Percentiles rank a stretch among this genome's conserved stretches.
These are phyloP conservation scores for Drosophila infuscata DNA, from an alignment of 2,888 invertebrate species.

Conservation along the genomic window DNA sequence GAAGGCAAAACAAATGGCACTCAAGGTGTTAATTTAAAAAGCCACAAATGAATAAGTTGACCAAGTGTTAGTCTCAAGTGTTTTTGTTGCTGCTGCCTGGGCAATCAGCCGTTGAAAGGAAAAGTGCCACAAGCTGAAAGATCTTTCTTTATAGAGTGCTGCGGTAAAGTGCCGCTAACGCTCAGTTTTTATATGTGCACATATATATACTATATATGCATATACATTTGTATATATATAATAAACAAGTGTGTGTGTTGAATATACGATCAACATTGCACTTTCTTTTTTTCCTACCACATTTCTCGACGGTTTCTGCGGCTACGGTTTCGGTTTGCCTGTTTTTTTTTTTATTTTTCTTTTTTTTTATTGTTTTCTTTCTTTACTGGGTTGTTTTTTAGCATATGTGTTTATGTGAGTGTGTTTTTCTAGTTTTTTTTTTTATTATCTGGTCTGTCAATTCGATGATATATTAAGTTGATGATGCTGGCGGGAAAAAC, in stretches of 20 bases:
- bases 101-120: slow-evolving; percentile 43
- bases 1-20: slow-evolving; percentile 38
- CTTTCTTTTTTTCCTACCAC: slow-evolving; percentile 67
- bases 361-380: slow-evolving; percentile 12
- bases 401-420: slow-evolving; percentile 31
- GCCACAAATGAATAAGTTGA: not conserved
- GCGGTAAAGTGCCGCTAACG: slow-evolving; percentile 53
- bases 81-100: slow-evolving; percentile 5
- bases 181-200: slow-evolving; percentile 20
- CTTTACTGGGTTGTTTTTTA: slow-evolving; percentile 23
- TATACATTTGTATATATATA: not conserved
- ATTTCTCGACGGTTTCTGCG: slow-evolving; percentile 55
- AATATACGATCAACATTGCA: slow-evolving; percentile 51
- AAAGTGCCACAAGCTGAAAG: slow-evolving; percentile 48
- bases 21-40: slow-evolving; percentile 12
- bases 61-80: slow-evolving; percentile 13
- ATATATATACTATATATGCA: not conserved
- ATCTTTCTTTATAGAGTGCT: slow-evolving; percentile 28
- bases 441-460: slow-evolving; percentile 54
- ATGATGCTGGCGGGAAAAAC: slow-evolving; percentile 55
- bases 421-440: slow-evolving; percentile 32
- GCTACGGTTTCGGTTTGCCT: slow-evolving; percentile 32
- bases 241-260: slow-evolving; percentile 6
- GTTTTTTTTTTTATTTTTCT: not conserved
- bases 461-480: slow-evolving; percentile 65